Conservation (phyloP, 1,140 invertebrate species). For the Achatina immaculata region DNA sequence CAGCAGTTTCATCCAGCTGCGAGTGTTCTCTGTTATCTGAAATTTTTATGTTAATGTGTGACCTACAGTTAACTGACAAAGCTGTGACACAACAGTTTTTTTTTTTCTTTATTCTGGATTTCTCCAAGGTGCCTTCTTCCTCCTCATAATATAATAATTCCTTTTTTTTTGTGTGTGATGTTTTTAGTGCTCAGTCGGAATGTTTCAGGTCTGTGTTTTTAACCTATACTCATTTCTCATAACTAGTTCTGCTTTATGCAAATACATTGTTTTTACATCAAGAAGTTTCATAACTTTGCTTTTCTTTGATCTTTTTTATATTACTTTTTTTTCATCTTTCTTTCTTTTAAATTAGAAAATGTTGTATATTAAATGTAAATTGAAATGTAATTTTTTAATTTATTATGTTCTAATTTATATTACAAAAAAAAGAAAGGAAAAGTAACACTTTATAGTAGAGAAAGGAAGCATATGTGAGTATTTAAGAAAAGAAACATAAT, state of each 20-base stretch:
- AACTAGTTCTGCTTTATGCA: not conserved
- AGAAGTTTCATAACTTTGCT: not conserved
- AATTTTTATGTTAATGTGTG: not conserved
- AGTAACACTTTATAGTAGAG: not conserved
- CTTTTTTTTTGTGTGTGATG: not conserved
- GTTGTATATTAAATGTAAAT: not conserved
- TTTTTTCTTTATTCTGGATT: not conserved
- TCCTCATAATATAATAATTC: not conserved
- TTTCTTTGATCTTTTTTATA: too few species aligned
- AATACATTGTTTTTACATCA: not conserved
- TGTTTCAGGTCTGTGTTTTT: too few species aligned
- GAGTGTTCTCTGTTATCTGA: not conserved
- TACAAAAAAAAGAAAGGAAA: not conserved
- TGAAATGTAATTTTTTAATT: not conserved
- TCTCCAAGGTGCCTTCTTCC: not conserved
- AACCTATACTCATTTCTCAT: not conserved
- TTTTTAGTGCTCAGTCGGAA: not conserved
- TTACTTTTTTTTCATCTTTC: not conserved
- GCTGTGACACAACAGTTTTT: not conserved
- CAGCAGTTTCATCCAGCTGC: not conserved
- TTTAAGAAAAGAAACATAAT: too few species aligned
- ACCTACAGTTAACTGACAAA: not conserved
- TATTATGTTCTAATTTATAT: not conserved
- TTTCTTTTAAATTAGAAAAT: not conserved
- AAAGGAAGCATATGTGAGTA: not conserved